Evolutionary conservation across 2,797 vertebrate genomes (phyloP).

Genomic region (Limosa lapponica): DNA sequence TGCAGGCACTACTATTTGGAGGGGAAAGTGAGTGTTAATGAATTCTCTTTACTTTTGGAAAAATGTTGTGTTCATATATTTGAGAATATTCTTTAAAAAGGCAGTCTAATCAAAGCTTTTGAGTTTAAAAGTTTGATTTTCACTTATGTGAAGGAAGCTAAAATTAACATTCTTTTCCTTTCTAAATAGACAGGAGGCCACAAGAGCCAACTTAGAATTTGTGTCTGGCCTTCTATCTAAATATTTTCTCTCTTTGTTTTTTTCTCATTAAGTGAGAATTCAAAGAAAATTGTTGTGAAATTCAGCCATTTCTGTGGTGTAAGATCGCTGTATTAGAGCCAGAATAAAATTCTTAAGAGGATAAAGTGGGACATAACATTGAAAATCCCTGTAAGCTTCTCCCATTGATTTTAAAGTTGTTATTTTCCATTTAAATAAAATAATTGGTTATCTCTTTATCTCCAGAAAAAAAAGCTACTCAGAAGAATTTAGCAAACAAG

Average conservation of each 20-base stretch:
- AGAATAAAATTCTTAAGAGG: not conserved
- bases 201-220: not conserved
- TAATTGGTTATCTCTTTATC: not conserved
- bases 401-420: not conserved
- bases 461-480: not conserved
- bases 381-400: not conserved
- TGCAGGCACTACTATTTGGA: not conserved
- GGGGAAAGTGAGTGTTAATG: not conserved
- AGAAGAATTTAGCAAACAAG: not conserved
- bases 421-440: not conserved
- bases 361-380: conserved; percentile 3
- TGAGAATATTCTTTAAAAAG: not conserved
- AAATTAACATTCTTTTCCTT: not conserved
- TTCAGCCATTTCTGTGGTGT: not conserved
- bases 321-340: not conserved
- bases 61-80: not conserved
- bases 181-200: not conserved
- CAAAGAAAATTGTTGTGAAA: not conserved
- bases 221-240: not conserved
- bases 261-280: not conserved
- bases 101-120: not conserved
- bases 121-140: not conserved
- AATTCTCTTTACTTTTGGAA: not conserved
- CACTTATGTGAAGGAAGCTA: not conserved
- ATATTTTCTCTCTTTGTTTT: not conserved